Percentiles rank a stretch among this genome's conserved stretches.
These are phyloP conservation scores for Synodontis membranacea DNA, from an alignment of 2,113 vertebrate species.

Conservation along the genomic window DNA sequence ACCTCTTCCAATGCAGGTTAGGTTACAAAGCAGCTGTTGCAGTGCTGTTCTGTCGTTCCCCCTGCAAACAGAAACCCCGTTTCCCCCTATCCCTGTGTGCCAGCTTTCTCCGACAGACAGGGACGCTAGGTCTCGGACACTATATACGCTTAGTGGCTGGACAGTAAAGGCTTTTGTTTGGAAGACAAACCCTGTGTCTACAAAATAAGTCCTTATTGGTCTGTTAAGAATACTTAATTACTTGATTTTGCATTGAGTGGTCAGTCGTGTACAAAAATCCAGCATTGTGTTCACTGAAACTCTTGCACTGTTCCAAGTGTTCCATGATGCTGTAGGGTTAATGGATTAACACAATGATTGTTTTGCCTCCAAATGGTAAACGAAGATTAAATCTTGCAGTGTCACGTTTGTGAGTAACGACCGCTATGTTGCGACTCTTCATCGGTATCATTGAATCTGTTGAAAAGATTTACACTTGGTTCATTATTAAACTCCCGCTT, in stretches of 20 bases:
- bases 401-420: background rate
- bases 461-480: too few relatives aligned
- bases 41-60: slow-evolving; percentile 50
- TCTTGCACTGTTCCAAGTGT: background rate
- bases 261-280: background rate
- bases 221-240: background rate
- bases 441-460: background rate
- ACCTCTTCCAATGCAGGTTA: slow-evolving; percentile 30
- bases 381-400: background rate
- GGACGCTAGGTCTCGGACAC: slow-evolving; percentile 38
- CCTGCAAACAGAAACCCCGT: slow-evolving; percentile 47
- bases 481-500: too few relatives aligned
- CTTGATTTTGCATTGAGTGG: background rate
- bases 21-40: slow-evolving; percentile 46
- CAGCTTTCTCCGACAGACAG: slow-evolving; percentile 2
- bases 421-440: background rate
- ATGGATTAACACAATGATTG: background rate
- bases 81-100: slow-evolving; percentile 35
- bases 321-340: background rate
- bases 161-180: background rate
- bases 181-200: background rate
- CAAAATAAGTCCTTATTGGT: background rate
- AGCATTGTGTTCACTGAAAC: background rate
- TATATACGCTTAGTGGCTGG: background rate
- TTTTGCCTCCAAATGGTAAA: background rate